These are phyloP conservation scores for Seira ritae DNA, from an alignment of 2,888 invertebrate genomes.

Conservation along the genomic window DNA sequence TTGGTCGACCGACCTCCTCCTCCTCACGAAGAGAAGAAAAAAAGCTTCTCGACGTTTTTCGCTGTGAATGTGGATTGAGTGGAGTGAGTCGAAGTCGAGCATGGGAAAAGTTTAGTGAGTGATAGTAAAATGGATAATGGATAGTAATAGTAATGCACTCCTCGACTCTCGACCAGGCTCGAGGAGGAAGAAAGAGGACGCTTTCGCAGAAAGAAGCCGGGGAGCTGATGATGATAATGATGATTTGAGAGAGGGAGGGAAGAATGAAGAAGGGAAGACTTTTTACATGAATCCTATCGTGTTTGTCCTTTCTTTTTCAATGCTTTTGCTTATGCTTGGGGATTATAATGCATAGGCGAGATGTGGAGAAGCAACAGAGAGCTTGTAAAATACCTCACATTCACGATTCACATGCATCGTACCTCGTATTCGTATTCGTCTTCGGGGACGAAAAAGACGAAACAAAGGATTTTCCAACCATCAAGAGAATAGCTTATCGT, in stretches of 20 bases:
- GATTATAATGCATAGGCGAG: too few relatives aligned
- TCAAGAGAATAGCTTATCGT: background rate
- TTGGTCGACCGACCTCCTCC: background rate
- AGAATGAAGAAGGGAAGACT: conserved; percentile 35
- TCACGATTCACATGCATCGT: background rate
- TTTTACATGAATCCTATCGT: conserved; percentile 25
- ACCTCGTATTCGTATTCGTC: background rate
- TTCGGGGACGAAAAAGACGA: background rate
- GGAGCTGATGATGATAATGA: conserved; percentile 27
- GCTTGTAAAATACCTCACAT: background rate
- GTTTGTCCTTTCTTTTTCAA: too few relatives aligned
- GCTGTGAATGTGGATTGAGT: background rate
- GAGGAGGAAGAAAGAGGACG: conserved; percentile 41
- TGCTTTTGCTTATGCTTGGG: too few relatives aligned
- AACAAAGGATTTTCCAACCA: background rate
- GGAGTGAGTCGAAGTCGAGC: conserved; percentile 36
- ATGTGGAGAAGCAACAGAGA: background rate
- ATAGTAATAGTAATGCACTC: conserved; percentile 10
- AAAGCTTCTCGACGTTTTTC: conserved; percentile 34
- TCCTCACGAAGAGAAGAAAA: background rate
- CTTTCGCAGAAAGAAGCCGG: conserved; percentile 25
- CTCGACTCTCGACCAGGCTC: conserved; percentile 9
- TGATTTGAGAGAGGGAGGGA: conserved; percentile 2
- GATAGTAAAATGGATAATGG: conserved; percentile 23
- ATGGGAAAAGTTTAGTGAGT: background rate